Percentiles rank a stretch among this genome's conserved stretches.
These are phyloP conservation scores for Bathybates hornii DNA, from an alignment of 2,113 vertebrate species.

Conservation along the genomic window DNA sequence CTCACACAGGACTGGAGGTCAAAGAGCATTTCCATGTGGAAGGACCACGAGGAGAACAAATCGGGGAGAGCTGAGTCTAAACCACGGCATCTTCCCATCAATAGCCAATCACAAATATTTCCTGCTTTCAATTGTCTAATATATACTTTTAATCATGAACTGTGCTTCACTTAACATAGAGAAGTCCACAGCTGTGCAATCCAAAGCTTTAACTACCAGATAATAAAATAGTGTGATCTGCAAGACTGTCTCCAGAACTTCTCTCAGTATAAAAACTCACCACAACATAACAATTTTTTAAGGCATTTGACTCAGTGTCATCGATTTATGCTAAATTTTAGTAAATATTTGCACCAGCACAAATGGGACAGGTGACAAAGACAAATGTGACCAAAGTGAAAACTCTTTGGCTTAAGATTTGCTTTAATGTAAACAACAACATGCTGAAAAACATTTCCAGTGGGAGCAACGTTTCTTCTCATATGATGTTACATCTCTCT, in stretches of 20 bases:
- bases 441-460: neutral
- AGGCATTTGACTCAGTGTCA: neutral
- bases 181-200: neutral
- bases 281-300: neutral
- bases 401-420: rapidly evolving
- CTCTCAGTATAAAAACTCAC: neutral
- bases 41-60: neutral
- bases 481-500: neutral
- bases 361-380: neutral
- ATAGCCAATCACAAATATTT: neutral
- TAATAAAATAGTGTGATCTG: neutral
- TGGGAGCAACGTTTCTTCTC: neutral
- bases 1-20: neutral
- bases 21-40: neutral
- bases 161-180: neutral
- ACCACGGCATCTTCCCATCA: neutral
- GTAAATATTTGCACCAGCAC: neutral
- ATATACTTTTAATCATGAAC: neutral
- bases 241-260: neutral
- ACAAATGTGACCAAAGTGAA: neutral
- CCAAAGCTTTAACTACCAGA: neutral
- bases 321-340: neutral
- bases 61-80: neutral
- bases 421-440: neutral
- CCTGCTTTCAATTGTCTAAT: neutral